phyloP scores from a whole-genome alignment of 2,113 vertebrate species.

The Atractosteus spatula region DNA sequence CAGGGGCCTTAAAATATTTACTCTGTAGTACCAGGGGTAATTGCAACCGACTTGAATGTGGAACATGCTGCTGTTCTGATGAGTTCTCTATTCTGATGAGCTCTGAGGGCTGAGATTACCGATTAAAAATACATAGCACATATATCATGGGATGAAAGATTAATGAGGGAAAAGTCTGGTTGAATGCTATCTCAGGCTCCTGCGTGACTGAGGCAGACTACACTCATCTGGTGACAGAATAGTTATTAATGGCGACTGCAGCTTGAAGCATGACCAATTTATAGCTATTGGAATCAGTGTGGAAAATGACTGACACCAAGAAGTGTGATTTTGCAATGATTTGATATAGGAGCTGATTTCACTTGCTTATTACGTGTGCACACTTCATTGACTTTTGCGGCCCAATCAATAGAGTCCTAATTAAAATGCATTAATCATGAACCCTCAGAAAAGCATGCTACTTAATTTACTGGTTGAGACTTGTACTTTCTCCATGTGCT shows the following conservation, averaged over 20 bases:
- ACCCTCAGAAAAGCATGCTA: conserved; percentile 1
- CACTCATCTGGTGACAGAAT: conserved; percentile 4
- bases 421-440: conserved; percentile 31
- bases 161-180: conserved; percentile 15
- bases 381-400: conserved; percentile 6
- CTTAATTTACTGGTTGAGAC: conserved; percentile 18
- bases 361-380: not conserved
- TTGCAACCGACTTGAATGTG: not conserved
- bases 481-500: not conserved
- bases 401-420: conserved; percentile 21
- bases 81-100: not conserved
- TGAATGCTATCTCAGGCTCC: not conserved
- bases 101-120: conserved; percentile 2
- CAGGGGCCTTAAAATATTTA: conserved; percentile 20
- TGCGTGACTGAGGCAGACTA: not conserved
- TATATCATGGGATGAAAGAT: conserved; percentile 16
- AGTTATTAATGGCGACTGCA: conserved; percentile 12
- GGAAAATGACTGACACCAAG: not conserved
- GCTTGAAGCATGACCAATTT: conserved; percentile 6
- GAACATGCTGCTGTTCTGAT: not conserved
- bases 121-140: conserved; percentile 24
- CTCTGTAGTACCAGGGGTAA: conserved; percentile 10
- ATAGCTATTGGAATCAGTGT: not conserved
- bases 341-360: conserved; percentile 1
- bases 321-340: not conserved